Conservation (phyloP, 1,140 invertebrate species). For the Agraylea sexmaculata region DNA sequence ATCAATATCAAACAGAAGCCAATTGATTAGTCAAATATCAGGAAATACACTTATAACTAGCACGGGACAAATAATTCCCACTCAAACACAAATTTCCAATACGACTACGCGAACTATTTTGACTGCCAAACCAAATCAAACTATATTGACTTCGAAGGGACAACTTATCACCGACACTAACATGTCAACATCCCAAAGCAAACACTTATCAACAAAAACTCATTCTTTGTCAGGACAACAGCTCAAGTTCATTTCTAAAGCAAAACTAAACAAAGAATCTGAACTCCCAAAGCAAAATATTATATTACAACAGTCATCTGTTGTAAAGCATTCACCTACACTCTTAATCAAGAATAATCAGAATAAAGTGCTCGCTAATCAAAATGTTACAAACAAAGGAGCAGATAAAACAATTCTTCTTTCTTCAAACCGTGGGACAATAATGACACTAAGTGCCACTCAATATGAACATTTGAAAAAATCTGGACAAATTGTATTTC, state of each 20-base stretch:
- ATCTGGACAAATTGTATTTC: conserved; percentile 35
- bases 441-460: conserved; percentile 35
- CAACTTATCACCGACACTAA: conserved; percentile 36
- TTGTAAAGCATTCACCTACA: no score
- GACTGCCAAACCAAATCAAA: conserved; percentile 19
- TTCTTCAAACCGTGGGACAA: conserved; percentile 33
- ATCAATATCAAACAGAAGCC: conserved; percentile 33
- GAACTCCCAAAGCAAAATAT: no score
- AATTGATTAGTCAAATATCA: conserved; percentile 21
- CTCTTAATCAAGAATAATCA: no score
- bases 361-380: no score
- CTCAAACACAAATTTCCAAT: conserved; percentile 6
- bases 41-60: conserved; percentile 15
- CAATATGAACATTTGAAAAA: conserved; percentile 38
- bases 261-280: no score
- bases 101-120: conserved; percentile 22
- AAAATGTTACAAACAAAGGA: no score
- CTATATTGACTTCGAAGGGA: conserved; percentile 27
- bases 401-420: conserved; percentile 32
- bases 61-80: conserved; percentile 11
- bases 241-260: no score
- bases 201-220: no score
- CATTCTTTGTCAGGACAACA: no score
- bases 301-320: no score
- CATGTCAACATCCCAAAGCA: conserved; percentile 33